Evolutionary conservation across 2,888 invertebrate genomes (phyloP), one percentile per base, ranked within the genome.

Genomic region (Nebria salina): DNA sequence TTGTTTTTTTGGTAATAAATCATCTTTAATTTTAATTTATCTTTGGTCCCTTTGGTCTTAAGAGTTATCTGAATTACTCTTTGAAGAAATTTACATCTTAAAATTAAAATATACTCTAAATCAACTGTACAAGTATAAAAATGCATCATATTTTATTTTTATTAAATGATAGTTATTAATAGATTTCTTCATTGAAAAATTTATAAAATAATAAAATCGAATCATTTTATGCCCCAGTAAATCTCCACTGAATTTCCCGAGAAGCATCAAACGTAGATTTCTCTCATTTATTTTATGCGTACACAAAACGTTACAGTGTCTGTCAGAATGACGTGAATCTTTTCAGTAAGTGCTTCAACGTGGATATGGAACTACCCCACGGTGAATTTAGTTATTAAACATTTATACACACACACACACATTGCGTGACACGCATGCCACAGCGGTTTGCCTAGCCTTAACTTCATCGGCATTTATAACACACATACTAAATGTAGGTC

Each of bases 351-450:
- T 54, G 54, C 11, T 54, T 54, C 26, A 25, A 70, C 34, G 70
- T 70, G 9, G 26, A 25, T 25, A 70, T 70, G 70, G 26, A 70
- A 70, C 70, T 41, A 73, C 41, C 20, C 73, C 41, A 26, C 42
- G n/a, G 73, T 41, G 73, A 73, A 13, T 73, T 73, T 34, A 43
- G 73, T 43, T 73, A 73, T 73, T 73, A 73, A 73, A 73, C n/a
- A 73, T 73, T 73, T 73, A 73, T 43, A 41, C 13, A 73, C 15
- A 54, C n/a, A 73, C n/a, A 73, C 43, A 54, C n/a, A 73, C 20
- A 20, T 15, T 15, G 13, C n/a, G 41, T 43, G 43, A 73, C 73
- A 73, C 73, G 43, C 73, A 43, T 20, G 15, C n/a, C 73, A 73
- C 26, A 26, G 26, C 15, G 20, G 68, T 70, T 15, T 34, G 34